Evolutionary conservation across 53 echinoderm and acorn worm species (phyloP).

Genomic region (Stichopus horrens): DNA sequence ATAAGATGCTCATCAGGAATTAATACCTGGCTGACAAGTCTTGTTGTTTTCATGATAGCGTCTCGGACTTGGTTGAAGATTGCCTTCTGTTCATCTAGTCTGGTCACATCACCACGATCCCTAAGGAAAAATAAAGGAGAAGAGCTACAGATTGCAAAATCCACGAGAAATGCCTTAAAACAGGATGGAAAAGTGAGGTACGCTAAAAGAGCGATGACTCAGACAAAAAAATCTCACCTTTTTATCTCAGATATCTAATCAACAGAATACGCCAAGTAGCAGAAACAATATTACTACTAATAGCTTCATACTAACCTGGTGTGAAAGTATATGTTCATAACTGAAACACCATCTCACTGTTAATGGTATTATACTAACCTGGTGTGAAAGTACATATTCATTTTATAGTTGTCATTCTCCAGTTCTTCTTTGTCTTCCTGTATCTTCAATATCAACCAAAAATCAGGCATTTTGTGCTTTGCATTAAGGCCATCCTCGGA

Average conservation of each 20-base stretch:
- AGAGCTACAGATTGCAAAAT: background rate
- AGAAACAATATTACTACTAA: background rate
- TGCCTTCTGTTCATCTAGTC: slow-evolving; percentile 53
- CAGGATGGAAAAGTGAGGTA: background rate
- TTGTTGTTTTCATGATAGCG: slow-evolving; percentile 73
- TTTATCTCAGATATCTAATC: no score
- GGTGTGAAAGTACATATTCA: slow-evolving; percentile 91
- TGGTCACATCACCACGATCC: slow-evolving; percentile 53
- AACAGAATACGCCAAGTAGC: no score
- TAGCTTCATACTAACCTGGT: slow-evolving; percentile 56
- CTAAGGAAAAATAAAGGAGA: background rate
- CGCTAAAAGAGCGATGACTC: no score
- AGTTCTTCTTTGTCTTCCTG: slow-evolving; percentile 56
- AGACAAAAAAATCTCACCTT: no score
- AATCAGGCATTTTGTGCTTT: slow-evolving; percentile 84
- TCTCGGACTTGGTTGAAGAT: slow-evolving; percentile 65
- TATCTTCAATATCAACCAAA: slow-evolving; percentile 93
- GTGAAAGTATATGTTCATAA: slow-evolving; percentile 84
- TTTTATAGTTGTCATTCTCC: slow-evolving; percentile 49
- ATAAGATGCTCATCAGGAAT: no score
- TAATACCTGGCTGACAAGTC: slow-evolving; percentile 89
- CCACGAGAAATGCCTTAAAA: no score
- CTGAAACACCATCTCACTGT: background rate
- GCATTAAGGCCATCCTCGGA: slow-evolving; percentile 47
- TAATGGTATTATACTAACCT: slow-evolving; percentile 49